Conservation (phyloP, 35 echinoderm and acorn worm species). For the Lytechinus variegatus region DNA sequence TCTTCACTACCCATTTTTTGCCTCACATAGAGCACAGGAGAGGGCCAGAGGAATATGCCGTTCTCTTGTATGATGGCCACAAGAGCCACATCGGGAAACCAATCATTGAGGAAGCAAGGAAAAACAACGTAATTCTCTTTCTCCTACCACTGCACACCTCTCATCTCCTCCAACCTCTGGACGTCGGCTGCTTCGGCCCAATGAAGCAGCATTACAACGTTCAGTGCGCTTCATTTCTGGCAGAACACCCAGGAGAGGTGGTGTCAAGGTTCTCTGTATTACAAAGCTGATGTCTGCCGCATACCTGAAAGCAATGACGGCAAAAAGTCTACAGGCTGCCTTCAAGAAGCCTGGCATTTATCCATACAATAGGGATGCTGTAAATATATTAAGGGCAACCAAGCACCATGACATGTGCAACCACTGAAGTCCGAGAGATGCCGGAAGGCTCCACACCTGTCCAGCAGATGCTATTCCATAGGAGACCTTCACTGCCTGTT, state of each 20-base stretch:
- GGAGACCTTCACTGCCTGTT: too few species aligned
- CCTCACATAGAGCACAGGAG: slow-evolving; percentile 24
- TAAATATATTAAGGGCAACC: not conserved
- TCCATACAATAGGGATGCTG: not conserved
- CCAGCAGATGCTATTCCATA: too few species aligned
- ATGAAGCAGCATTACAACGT: slow-evolving; percentile 52
- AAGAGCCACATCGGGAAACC: slow-evolving; percentile 24
- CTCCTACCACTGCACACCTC: slow-evolving; percentile 38
- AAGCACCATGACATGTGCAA: not conserved
- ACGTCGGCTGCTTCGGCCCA: slow-evolving; percentile 55
- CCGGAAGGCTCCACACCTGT: too few species aligned
- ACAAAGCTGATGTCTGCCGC: not conserved
- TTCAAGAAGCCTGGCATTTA: not conserved
- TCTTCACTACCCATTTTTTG: slow-evolving; percentile 53
- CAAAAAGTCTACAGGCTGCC: not conserved
- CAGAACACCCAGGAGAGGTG: not conserved
- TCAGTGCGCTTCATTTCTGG: slow-evolving; percentile 40
- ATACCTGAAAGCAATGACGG: not conserved
- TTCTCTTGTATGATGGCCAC: slow-evolving; percentile 69
- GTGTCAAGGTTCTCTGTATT: not conserved
- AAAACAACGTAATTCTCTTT: slow-evolving; percentile 44
- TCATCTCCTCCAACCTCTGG: slow-evolving; percentile 52
- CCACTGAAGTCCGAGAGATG: too few species aligned
- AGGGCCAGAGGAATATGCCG: slow-evolving; percentile 25
- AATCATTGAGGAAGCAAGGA: slow-evolving; percentile 47